phyloP scores from a whole-genome alignment of 2,113 vertebrate species.

The Catharus bicknelli region DNA sequence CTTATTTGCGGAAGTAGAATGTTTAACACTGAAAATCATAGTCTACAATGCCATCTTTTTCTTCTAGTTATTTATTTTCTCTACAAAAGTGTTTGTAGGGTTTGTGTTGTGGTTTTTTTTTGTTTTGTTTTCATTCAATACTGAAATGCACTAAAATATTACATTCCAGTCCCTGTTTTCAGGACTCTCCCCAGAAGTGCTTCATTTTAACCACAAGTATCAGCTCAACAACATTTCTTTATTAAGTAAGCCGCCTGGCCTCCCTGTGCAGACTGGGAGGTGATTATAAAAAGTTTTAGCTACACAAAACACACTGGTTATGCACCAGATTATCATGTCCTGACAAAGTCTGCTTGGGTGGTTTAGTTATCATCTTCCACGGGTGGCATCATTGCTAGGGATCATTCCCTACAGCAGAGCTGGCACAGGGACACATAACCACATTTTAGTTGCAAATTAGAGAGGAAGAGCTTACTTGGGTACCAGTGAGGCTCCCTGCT shows the following conservation, averaged over 20 bases:
- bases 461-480: not conserved
- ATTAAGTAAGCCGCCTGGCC: not conserved
- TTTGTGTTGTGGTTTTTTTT: not conserved
- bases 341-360: not conserved
- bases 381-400: not conserved
- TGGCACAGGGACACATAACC: not conserved
- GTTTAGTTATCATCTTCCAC: not conserved
- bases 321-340: accelerated
- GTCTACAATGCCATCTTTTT: not conserved
- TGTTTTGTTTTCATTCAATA: not conserved
- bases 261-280: not conserved
- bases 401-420: not conserved
- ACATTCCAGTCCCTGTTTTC: not conserved
- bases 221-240: not conserved
- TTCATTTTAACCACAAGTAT: not conserved
- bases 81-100: not conserved
- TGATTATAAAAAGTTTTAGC: not conserved
- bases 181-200: not conserved
- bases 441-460: not conserved
- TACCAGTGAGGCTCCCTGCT: not conserved
- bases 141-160: not conserved
- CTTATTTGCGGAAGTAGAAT: not conserved
- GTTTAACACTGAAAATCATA: not conserved
- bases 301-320: not conserved
- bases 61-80: not conserved